Conservation (phyloP, 2,113 vertebrate genomes). For the Epinephelus cyanopodus region DNA sequence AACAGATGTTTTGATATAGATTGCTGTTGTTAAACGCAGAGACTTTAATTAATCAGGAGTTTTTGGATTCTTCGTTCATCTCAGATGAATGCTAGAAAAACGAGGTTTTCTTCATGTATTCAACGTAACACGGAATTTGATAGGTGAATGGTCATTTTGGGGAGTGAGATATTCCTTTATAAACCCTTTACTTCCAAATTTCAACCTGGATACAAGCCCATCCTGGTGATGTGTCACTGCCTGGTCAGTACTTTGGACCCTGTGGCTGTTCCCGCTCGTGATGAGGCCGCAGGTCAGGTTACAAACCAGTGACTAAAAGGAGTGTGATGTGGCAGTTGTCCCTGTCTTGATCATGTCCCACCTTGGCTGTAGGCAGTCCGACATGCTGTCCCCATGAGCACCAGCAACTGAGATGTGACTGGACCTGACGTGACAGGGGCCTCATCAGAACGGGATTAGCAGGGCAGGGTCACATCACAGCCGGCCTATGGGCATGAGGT, state of each 20-base stretch:
- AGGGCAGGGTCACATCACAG: conserved; percentile 51
- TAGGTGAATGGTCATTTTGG: no score
- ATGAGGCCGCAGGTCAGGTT: conserved; percentile 33
- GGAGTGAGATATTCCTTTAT: no score
- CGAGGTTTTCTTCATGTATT: no score
- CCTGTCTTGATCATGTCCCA: conserved; percentile 19
- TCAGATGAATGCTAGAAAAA: no score
- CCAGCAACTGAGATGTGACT: conserved; percentile 12
- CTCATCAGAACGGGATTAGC: conserved; percentile 60
- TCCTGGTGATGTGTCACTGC: conserved; percentile 6
- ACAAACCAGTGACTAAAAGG: conserved; percentile 14
- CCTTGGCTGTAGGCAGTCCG: conserved; percentile 63
- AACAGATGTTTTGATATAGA: no score
- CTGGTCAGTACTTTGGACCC: conserved; percentile 16
- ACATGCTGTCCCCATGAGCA: conserved; percentile 12
- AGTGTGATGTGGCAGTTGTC: conserved; percentile 12
- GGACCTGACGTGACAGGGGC: conserved; percentile 39
- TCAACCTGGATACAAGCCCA: conserved; percentile 1
- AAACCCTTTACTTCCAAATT: background rate
- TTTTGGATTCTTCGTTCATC: no score
- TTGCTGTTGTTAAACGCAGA: no score
- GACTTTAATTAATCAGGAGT: no score
- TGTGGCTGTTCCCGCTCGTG: background rate
- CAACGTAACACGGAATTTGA: no score
- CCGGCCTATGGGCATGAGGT: conserved; percentile 16